Conservation (phyloP, 2,797 vertebrate genomes). For the Mycteria americana region DNA sequence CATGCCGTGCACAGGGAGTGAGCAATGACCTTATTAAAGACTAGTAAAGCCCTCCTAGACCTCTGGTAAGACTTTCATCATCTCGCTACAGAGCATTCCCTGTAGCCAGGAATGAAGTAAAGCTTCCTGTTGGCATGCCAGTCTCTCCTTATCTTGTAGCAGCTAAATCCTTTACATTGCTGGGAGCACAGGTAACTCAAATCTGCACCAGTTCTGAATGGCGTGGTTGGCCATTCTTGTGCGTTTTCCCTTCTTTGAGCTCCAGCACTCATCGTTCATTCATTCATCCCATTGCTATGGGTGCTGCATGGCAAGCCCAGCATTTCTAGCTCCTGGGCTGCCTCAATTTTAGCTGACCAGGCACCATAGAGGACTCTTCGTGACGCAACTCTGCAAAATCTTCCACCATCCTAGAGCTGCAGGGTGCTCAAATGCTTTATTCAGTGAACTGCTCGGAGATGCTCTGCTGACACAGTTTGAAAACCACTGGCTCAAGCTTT, state of each 20-base stretch:
- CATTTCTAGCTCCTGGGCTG: neutral
- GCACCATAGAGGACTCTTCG: neutral
- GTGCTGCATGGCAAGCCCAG: constrained; percentile 49
- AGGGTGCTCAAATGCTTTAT: neutral
- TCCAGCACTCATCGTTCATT: neutral
- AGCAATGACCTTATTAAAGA: neutral
- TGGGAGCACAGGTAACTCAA: neutral
- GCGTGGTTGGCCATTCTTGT: neutral
- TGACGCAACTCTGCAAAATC: neutral
- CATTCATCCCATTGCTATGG: neutral
- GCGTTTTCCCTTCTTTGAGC: neutral
- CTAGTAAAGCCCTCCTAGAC: neutral
- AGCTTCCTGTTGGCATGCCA: accelerated
- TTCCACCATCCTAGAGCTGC: neutral
- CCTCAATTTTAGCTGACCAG: neutral
- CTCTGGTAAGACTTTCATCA: neutral
- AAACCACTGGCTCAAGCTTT: neutral
- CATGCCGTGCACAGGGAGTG: accelerated
- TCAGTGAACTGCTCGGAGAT: neutral
- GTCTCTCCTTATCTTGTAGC: neutral
- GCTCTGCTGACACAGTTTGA: neutral
- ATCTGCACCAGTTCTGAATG: neutral
- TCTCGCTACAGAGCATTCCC: neutral
- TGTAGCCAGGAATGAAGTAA: neutral
- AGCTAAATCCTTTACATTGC: neutral